These are phyloP conservation scores for Myotis brandtii DNA, from an alignment of 2,113 vertebrate species.

Conservation along the genomic window DNA sequence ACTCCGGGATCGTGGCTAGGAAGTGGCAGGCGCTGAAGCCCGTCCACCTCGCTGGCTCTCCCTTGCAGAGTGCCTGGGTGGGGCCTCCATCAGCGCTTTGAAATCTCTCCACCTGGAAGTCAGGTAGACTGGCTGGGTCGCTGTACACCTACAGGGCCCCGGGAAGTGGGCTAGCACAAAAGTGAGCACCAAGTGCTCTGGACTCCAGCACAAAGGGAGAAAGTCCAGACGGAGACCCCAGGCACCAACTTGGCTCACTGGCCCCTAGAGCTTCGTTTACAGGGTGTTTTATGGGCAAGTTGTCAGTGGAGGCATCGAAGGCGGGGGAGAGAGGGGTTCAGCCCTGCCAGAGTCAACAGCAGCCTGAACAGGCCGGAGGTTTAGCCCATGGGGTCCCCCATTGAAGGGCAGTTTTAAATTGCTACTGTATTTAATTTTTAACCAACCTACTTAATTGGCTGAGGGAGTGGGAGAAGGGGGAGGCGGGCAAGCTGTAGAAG, in stretches of 20 bases:
- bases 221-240: fast-evolving
- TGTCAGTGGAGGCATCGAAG: not conserved
- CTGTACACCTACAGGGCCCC: not conserved
- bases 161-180: not conserved
- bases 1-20: not conserved
- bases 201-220: not conserved
- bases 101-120: not conserved
- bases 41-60: not conserved
- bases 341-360: not conserved
- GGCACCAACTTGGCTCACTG: not conserved
- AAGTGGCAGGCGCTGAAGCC: not conserved
- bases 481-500: fast-evolving
- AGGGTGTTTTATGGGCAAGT: not conserved
- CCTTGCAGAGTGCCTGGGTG: not conserved
- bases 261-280: not conserved
- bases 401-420: not conserved
- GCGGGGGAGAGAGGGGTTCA: not conserved
- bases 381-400: not conserved
- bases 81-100: not conserved
- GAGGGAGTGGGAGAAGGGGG: not conserved
- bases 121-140: fast-evolving
- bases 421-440: slow-evolving; percentile 41
- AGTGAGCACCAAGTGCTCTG: not conserved
- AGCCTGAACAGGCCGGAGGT: not conserved
- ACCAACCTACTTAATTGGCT: not conserved